Percentiles rank a stretch among this genome's conserved stretches.
Conservation (phyloP, 1,140 invertebrate genomes). For the Gryllus bimaculatus region DNA sequence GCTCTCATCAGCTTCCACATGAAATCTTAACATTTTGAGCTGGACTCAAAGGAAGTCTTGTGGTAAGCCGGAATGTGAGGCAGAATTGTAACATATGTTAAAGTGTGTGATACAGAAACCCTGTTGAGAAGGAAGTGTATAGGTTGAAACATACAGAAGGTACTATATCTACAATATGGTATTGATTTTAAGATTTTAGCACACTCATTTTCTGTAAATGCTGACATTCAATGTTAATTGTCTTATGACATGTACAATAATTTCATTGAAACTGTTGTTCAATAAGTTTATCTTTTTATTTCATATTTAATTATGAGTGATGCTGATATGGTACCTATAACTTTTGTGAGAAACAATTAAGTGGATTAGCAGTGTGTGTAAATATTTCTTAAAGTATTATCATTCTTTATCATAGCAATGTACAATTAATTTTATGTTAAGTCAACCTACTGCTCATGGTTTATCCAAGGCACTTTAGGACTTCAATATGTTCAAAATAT, state of each 20-base stretch:
- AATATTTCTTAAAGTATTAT: neutral
- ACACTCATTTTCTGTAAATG: neutral
- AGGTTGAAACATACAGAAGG: neutral
- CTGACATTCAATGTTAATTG: neutral
- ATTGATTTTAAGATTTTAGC: neutral
- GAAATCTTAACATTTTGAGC: neutral
- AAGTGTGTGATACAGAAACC: neutral
- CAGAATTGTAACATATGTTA: constrained; percentile 5
- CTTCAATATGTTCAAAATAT: neutral
- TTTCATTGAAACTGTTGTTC: neutral
- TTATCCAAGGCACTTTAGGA: neutral
- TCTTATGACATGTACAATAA: neutral
- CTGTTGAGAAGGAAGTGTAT: neutral
- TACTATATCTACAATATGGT: neutral
- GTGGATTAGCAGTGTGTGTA: neutral
- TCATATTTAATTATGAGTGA: neutral
- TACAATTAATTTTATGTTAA: neutral
- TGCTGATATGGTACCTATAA: neutral
- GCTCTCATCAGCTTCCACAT: neutral
- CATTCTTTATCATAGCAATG: neutral
- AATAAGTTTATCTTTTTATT: neutral
- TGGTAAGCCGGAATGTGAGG: neutral
- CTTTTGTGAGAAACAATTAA: neutral
- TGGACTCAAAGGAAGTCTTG: neutral
- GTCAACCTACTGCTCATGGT: neutral